Percentiles rank a stretch among this genome's conserved stretches.
Conservation (phyloP, 2,888 invertebrate species). For the Athripsodes cinereus region DNA sequence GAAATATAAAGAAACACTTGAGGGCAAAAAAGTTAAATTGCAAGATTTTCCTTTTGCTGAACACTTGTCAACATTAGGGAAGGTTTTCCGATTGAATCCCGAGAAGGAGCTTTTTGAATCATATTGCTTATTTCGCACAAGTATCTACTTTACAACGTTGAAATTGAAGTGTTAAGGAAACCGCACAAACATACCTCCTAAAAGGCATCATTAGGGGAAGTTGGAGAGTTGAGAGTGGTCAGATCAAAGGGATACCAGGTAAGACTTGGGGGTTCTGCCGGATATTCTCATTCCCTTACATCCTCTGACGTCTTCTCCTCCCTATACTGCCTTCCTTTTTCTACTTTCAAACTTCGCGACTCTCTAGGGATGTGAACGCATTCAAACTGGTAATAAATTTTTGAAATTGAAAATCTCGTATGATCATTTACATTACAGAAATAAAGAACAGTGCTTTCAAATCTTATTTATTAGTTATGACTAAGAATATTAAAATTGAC, state of each 20-base stretch:
- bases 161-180: slow-evolving; percentile 1
- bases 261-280: neutral
- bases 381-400: neutral
- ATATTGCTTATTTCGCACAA: slow-evolving; percentile 1
- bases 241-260: slow-evolving; percentile 27
- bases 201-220: slow-evolving; percentile 26
- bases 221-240: slow-evolving; percentile 24
- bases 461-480: too few species aligned
- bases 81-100: neutral
- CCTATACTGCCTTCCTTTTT: too few species aligned
- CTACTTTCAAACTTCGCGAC: neutral
- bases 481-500: too few species aligned
- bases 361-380: neutral
- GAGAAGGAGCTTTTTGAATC: neutral
- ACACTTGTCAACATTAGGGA: neutral
- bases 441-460: too few species aligned
- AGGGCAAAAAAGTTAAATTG: neutral
- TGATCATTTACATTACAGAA: neutral
- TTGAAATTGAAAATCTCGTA: neutral
- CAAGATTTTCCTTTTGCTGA: neutral
- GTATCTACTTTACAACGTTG: neutral
- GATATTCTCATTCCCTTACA: neutral
- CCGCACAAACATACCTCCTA: slow-evolving; percentile 8
- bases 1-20: too few species aligned
- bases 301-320: neutral